A percentile compares a stretch with the other conserved stretches of the same genome.
Conservation (phyloP, 2,888 invertebrate genomes). For the Meiosimyza decipiens region DNA sequence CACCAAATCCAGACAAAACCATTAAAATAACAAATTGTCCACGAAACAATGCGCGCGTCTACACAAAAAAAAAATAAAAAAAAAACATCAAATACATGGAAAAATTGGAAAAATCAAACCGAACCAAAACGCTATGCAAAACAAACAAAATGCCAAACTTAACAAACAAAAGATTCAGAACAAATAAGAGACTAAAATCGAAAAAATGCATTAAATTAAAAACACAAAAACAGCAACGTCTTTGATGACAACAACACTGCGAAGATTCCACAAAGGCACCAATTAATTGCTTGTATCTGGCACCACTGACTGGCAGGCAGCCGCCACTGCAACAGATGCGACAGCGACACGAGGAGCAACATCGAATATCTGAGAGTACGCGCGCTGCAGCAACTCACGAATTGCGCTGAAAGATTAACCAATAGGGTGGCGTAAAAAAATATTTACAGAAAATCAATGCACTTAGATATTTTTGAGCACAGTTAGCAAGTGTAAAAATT, state of each 20-base stretch:
- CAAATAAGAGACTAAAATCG: no score
- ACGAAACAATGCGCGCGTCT: background rate
- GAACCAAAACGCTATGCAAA: slow-evolving; percentile 1
- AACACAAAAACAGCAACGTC: background rate
- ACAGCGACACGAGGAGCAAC: background rate
- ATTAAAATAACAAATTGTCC: slow-evolving; percentile 26
- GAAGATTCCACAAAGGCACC: slow-evolving; percentile 9
- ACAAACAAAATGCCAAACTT: background rate
- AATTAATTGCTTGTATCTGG: slow-evolving; percentile 14
- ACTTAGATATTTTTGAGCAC: no score
- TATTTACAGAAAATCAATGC: no score
- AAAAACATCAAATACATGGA: no score
- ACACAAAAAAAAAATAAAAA: no score
- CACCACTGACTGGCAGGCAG: no score
- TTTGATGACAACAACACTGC: slow-evolving; percentile 3
- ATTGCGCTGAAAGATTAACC: no score
- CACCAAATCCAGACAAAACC: slow-evolving; percentile 22
- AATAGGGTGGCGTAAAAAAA: no score
- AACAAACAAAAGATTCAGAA: no score
- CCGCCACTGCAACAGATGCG: background rate
- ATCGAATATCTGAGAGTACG: background rate
- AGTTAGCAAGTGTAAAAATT: no score
- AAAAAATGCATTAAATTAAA: background rate
- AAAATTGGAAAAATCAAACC: background rate
- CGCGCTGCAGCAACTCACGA: no score